A percentile compares a stretch with the other conserved stretches of the same genome.
These are phyloP conservation scores for Mizuhopecten yessoensis DNA, from an alignment of 1,140 invertebrate genomes.

Conservation along the genomic window DNA sequence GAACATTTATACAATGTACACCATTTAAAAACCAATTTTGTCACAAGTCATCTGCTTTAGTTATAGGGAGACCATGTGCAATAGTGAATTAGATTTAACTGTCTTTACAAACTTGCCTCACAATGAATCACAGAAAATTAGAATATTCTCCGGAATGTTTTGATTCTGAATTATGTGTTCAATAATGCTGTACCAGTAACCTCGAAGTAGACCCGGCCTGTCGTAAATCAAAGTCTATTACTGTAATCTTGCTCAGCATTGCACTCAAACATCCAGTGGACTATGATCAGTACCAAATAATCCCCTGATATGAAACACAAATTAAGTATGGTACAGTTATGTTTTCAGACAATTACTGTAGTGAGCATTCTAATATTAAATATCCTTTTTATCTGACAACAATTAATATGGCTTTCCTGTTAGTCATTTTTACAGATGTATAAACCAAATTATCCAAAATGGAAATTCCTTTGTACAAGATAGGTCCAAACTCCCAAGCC, in stretches of 20 bases:
- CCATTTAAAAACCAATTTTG: no score
- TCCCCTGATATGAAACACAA: background rate
- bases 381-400: background rate
- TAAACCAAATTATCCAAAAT: background rate
- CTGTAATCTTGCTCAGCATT: background rate
- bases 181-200: background rate
- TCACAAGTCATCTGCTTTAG: no score
- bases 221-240: background rate
- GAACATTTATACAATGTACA: no score
- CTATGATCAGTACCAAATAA: background rate
- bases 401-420: background rate
- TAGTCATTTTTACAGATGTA: background rate
- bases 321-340: background rate
- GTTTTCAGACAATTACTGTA: background rate
- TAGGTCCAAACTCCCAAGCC: no score
- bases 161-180: no score
- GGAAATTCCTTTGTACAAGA: background rate
- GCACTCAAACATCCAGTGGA: constrained; percentile 22
- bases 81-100: no score
- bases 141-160: no score
- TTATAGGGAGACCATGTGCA: no score
- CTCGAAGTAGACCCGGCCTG: background rate
- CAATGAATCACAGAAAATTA: no score
- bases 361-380: background rate
- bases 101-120: no score